Conservation (phyloP, 1,140 invertebrate species). For the Rhyzopertha dominica region DNA sequence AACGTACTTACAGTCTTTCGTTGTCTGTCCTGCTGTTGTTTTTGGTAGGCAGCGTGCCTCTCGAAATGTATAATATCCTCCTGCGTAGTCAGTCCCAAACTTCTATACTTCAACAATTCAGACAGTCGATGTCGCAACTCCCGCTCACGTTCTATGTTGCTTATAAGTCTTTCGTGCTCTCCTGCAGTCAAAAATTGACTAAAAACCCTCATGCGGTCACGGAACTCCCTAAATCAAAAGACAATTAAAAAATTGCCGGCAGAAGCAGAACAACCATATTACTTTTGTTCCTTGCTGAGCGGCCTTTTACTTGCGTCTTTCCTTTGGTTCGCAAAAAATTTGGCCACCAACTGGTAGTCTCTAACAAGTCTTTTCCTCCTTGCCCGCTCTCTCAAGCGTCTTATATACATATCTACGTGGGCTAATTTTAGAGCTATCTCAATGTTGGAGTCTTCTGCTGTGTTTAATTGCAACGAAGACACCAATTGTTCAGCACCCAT, state of each 20-base stretch:
- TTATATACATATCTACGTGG: slow-evolving; percentile 85
- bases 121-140: slow-evolving; percentile 75
- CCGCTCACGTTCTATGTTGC: slow-evolving; percentile 74
- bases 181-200: slow-evolving; percentile 81
- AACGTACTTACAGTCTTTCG: slow-evolving; percentile 60
- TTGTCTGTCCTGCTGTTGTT: slow-evolving; percentile 48
- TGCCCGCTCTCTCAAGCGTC: slow-evolving; percentile 77
- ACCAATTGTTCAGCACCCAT: slow-evolving; percentile 87
- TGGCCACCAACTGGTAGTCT: slow-evolving; percentile 78
- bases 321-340: slow-evolving; percentile 65
- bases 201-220: slow-evolving; percentile 76
- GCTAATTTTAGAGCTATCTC: slow-evolving; percentile 75
- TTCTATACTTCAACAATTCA: slow-evolving; percentile 76
- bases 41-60: slow-evolving; percentile 58
- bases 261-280: slow-evolving; percentile 34
- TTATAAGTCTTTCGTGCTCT: slow-evolving; percentile 75
- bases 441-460: slow-evolving; percentile 80
- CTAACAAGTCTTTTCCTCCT: slow-evolving; percentile 81
- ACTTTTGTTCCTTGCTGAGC: slow-evolving; percentile 71
- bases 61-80: slow-evolving; percentile 82
- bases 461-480: slow-evolving; percentile 70
- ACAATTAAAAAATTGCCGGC: not conserved
- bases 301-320: slow-evolving; percentile 60
- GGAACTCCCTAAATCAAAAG: slow-evolving; percentile 56
- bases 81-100: slow-evolving; percentile 71